Evolutionary conservation across 2,888 invertebrate genomes (phyloP).

Genomic region (Lathronympha strigana): DNA sequence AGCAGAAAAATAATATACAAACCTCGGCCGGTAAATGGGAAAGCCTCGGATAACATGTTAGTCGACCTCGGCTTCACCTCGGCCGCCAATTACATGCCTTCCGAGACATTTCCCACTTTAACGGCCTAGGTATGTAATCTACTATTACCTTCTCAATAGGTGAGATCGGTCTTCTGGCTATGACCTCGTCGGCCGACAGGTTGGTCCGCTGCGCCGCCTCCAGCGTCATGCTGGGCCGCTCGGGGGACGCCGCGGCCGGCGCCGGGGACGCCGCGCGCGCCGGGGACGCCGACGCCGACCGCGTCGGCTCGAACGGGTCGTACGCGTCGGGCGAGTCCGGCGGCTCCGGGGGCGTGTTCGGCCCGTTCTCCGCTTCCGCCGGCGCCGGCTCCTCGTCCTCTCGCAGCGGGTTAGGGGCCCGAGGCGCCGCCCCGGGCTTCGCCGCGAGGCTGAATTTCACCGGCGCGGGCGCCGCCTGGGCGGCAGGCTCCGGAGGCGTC

Average conservation of each 20-base stretch:
- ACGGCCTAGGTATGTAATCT: too few relatives aligned
- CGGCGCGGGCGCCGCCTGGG: conserved; percentile 43
- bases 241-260: conserved; percentile 48
- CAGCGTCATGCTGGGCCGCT: conserved; percentile 67
- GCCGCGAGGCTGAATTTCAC: conserved; percentile 43
- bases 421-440: conserved; percentile 59
- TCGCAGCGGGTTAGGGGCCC: conserved; percentile 88
- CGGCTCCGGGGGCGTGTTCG: conserved; percentile 64
- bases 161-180: conserved; percentile 78
- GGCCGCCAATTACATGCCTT: too few relatives aligned
- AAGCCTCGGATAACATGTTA: too few relatives aligned
- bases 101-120: too few relatives aligned
- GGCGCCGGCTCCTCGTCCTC: conserved; percentile 87
- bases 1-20: too few relatives aligned
- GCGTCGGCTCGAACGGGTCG: conserved; percentile 96
- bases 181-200: conserved; percentile 76
- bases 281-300: conserved; percentile 88
- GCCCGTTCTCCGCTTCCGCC: conserved; percentile 85
- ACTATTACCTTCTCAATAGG: conserved; percentile 83
- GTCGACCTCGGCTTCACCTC: too few relatives aligned
- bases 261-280: conserved; percentile 57
- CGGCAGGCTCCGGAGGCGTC: conserved; percentile 45
- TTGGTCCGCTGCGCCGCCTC: conserved; percentile 80
- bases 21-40: too few relatives aligned
- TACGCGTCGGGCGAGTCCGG: conserved; percentile 91